These are phyloP conservation scores for Hylyphantes graminicola DNA, from an alignment of 1,140 invertebrate genomes.

Conservation along the genomic window DNA sequence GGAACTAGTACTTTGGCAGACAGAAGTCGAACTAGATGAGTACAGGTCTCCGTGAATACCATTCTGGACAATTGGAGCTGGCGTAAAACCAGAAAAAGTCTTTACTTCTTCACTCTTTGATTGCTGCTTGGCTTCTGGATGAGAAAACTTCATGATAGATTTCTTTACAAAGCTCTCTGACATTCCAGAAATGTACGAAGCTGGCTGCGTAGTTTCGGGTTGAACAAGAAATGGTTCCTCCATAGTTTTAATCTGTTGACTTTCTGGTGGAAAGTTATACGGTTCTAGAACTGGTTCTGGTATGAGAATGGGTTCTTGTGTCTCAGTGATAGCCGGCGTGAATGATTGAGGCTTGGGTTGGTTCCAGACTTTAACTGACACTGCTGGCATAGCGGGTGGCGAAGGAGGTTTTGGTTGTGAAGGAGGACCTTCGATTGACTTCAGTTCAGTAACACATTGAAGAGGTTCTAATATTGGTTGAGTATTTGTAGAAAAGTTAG, in stretches of 20 bases:
- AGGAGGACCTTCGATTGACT: constrained; percentile 20
- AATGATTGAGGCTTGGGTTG: constrained; percentile 34
- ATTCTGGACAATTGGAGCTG: constrained; percentile 31
- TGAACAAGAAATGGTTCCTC: not conserved
- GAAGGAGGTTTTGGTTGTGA: constrained; percentile 8
- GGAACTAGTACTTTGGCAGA: not conserved
- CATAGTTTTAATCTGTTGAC: too few species aligned
- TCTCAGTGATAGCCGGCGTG: constrained; percentile 27
- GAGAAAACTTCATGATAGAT: constrained; percentile 44
- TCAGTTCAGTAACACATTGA: not conserved
- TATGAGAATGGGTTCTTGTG: constrained; percentile 30
- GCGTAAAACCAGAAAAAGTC: not conserved
- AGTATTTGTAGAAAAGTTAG: constrained; percentile 26
- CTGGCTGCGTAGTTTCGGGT: not conserved
- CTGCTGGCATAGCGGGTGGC: constrained; percentile 39
- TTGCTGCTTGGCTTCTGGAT: constrained; percentile 10
- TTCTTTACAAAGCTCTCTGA: constrained; percentile 48
- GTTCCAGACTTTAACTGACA: constrained; percentile 41
- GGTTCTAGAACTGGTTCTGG: constrained; percentile 37
- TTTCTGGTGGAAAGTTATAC: not conserved
- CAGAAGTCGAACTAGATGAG: not conserved
- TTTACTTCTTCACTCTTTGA: not conserved
- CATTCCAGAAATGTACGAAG: constrained; percentile 14
- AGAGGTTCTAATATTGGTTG: constrained; percentile 5
- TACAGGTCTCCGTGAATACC: constrained; percentile 12